A percentile compares a stretch with the other conserved stretches of the same genome.
phyloP scores from a whole-genome alignment of 92 coral and sea anemone species.

The Micromussa lordhowensis region DNA sequence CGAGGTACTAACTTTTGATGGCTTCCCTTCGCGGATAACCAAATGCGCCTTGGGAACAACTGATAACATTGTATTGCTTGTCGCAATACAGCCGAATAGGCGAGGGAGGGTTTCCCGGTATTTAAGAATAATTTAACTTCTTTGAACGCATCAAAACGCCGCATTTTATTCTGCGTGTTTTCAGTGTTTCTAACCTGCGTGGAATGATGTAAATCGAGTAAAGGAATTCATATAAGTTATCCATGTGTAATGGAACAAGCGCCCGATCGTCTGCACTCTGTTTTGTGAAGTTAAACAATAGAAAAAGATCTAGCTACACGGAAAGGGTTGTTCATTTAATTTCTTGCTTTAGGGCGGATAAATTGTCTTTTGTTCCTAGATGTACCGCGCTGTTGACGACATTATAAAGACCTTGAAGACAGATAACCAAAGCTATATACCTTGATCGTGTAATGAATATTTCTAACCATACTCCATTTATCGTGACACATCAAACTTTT shows the following conservation, averaged over 20 bases:
- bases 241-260: not conserved
- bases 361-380: not conserved
- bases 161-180: not conserved
- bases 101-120: conserved; percentile 4
- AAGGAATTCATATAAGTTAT: conserved; percentile 18
- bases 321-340: not conserved
- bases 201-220: not conserved
- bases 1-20: not conserved
- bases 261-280: conserved; percentile 5
- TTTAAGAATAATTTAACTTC: not conserved
- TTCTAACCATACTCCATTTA: not conserved
- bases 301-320: not conserved
- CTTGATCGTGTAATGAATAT: not conserved
- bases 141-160: not conserved
- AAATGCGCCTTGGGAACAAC: conserved; percentile 7
- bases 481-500: not conserved
- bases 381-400: not conserved
- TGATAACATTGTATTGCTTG: conserved; percentile 18
- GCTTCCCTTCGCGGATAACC: conserved; percentile 39
- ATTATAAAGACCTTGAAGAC: not conserved
- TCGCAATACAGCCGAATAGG: conserved; percentile 1
- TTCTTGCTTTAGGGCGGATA: conserved; percentile 4
- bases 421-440: not conserved
- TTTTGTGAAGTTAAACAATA: conserved; percentile 1
- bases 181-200: not conserved